These are phyloP conservation scores for Euphonia xanthogaster DNA, from an alignment of 2,797 vertebrate genomes.

Conservation along the genomic window DNA sequence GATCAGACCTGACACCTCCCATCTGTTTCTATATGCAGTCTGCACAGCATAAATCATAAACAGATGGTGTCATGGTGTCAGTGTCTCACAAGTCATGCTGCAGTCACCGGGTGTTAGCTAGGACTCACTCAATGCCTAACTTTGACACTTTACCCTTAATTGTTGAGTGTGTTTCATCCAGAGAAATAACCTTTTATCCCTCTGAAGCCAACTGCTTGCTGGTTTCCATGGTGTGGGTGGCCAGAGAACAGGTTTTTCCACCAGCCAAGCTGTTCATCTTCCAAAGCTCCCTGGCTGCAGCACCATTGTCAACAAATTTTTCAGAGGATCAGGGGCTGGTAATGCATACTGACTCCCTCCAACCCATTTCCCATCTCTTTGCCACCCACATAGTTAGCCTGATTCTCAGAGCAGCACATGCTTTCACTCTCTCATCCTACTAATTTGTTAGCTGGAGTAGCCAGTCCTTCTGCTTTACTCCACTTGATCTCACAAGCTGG, in stretches of 20 bases:
- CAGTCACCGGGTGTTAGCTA: background rate
- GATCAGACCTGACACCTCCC: slow-evolving; percentile 54
- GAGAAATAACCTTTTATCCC: slow-evolving; percentile 53
- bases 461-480: slow-evolving; percentile 15
- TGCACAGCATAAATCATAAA: slow-evolving; percentile 43
- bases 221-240: slow-evolving; percentile 32
- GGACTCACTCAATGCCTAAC: background rate
- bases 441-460: slow-evolving; percentile 3
- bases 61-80: slow-evolving; percentile 49
- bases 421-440: slow-evolving; percentile 4
- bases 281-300: slow-evolving; percentile 28
- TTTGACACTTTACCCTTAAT: slow-evolving; percentile 33
- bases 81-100: slow-evolving; percentile 47
- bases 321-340: slow-evolving; percentile 48
- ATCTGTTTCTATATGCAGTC: slow-evolving; percentile 60
- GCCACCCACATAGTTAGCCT: slow-evolving; percentile 36
- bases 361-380: slow-evolving; percentile 48
- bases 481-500: background rate
- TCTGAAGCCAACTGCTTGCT: slow-evolving; percentile 39
- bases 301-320: slow-evolving; percentile 58
- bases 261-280: slow-evolving; percentile 38
- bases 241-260: slow-evolving; percentile 43
- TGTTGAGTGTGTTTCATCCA: slow-evolving; percentile 25
- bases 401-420: slow-evolving; percentile 29
- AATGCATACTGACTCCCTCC: slow-evolving; percentile 4